phyloP scores from a whole-genome alignment of 2,113 vertebrate species.

The Grantiella picta region DNA sequence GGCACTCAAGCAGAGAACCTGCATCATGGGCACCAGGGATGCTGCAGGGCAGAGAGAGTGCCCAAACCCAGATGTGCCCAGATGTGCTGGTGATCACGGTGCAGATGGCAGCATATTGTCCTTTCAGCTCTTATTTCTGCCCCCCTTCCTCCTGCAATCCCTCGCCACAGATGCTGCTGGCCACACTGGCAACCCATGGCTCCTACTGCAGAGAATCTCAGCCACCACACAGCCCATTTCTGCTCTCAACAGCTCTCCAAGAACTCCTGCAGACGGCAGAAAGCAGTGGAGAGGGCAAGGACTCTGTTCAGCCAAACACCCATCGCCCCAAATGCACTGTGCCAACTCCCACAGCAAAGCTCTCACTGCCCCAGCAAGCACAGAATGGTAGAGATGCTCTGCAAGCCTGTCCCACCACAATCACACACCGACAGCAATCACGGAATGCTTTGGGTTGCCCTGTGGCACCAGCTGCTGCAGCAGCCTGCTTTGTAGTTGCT shows the following conservation, averaged over 20 bases:
- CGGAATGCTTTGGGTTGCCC: no score
- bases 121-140: neutral
- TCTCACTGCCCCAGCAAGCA: fast-evolving
- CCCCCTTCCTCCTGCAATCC: neutral
- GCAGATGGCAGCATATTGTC: neutral
- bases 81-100: neutral
- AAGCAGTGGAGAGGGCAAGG: neutral
- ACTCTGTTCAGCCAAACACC: neutral
- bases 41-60: neutral
- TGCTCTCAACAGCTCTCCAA: neutral
- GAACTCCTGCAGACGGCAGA: neutral
- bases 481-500: neutral
- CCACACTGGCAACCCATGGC: fast-evolving
- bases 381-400: fast-evolving
- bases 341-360: neutral
- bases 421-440: fast-evolving
- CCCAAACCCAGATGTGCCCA: neutral
- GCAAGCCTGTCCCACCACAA: neutral
- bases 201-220: neutral
- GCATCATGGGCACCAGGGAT: neutral
- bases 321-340: fast-evolving
- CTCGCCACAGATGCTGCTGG: neutral
- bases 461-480: neutral
- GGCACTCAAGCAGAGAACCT: neutral
- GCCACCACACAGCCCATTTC: fast-evolving